Evolutionary conservation across 2,797 vertebrate species (phyloP).

Genomic region (Psittacula derbiana): DNA sequence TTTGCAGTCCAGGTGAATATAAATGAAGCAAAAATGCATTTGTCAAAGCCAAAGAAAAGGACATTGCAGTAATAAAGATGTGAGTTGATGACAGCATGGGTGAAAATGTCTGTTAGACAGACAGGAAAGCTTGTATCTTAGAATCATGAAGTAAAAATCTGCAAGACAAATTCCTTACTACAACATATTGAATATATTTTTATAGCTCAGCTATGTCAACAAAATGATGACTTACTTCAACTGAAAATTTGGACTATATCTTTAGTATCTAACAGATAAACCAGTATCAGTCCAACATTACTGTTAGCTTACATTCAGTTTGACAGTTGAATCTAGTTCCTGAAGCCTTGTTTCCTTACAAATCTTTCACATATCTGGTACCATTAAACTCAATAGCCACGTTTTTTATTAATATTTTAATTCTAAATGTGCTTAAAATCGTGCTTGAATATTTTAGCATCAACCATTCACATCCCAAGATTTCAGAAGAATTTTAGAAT

Average conservation of each 20-base stretch:
- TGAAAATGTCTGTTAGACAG: background rate
- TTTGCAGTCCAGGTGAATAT: background rate
- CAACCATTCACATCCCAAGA: background rate
- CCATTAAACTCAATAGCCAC: background rate
- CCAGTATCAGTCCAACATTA: background rate
- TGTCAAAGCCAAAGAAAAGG: slow-evolving; percentile 50
- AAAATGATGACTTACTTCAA: background rate
- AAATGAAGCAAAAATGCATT: slow-evolving; percentile 51
- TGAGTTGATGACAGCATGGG: background rate
- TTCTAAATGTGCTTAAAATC: background rate
- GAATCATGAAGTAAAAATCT: background rate
- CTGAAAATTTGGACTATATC: background rate
- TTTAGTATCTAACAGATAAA: background rate
- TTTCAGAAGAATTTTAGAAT: background rate
- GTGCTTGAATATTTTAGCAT: background rate
- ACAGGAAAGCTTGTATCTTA: background rate
- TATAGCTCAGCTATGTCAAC: background rate
- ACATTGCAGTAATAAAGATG: slow-evolving; percentile 23
- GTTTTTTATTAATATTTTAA: background rate
- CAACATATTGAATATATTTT: background rate
- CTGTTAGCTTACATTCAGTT: background rate
- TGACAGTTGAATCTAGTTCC: background rate
- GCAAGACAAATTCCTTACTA: background rate
- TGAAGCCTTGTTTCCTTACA: background rate
- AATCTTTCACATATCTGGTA: background rate